Evolutionary conservation across 2,888 invertebrate species (phyloP).

Genomic region (Cancer borealis): DNA sequence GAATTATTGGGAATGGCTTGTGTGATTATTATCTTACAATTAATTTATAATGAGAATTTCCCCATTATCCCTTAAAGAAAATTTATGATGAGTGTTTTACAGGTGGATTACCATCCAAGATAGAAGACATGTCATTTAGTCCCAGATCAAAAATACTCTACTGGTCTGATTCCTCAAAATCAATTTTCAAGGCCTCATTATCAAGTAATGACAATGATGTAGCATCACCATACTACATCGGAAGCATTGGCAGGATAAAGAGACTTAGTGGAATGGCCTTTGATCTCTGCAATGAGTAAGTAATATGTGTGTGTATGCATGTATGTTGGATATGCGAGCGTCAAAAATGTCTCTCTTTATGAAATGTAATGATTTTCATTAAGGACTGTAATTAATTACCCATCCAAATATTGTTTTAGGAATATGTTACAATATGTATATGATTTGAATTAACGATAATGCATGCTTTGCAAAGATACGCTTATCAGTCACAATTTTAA

Average conservation of each 20-base stretch:
- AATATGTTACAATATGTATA: background rate
- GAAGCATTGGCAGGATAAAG: background rate
- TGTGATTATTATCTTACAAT: too few species aligned
- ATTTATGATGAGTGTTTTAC: background rate
- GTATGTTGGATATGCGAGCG: too few species aligned
- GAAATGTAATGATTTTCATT: background rate
- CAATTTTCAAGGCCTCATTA: conserved; percentile 47
- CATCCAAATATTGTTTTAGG: background rate
- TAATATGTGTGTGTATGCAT: background rate
- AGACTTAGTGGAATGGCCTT: conserved; percentile 56
- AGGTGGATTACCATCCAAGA: background rate
- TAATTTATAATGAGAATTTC: too few species aligned
- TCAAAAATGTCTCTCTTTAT: background rate
- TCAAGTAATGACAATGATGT: background rate
- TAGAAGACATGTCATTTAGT: conserved; percentile 56
- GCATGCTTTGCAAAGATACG: background rate
- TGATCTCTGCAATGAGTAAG: conserved; percentile 64
- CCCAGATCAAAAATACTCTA: conserved; percentile 42
- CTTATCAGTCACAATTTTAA: background rate
- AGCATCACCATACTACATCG: background rate
- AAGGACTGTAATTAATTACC: background rate
- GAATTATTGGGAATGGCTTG: too few species aligned
- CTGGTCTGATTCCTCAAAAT: conserved; percentile 52
- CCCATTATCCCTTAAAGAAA: background rate
- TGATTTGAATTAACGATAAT: background rate